These are phyloP conservation scores for Galbula dea DNA, from an alignment of 2,113 vertebrate genomes.

Conservation along the genomic window DNA sequence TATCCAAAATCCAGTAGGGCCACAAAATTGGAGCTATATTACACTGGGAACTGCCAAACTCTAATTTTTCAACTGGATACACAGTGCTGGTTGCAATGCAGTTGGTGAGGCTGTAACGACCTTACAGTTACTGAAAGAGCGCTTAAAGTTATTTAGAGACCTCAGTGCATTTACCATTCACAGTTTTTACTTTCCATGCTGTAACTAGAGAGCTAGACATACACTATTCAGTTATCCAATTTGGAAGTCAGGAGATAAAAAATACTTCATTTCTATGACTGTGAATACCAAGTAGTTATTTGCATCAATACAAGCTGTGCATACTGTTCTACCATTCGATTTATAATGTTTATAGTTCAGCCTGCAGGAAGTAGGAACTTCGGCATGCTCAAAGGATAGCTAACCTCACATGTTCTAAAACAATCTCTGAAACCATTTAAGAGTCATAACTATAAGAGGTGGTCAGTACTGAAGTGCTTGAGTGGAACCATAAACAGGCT, in stretches of 20 bases:
- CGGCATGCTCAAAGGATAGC: background rate
- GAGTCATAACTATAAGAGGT: background rate
- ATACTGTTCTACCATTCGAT: background rate
- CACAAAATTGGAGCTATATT: background rate
- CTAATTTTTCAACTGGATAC: background rate
- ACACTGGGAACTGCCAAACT: background rate
- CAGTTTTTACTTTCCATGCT: background rate
- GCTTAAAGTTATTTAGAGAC: background rate
- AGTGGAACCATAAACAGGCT: background rate
- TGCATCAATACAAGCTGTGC: background rate
- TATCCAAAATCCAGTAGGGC: background rate
- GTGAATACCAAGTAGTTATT: background rate
- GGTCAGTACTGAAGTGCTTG: background rate
- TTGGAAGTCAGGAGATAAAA: background rate
- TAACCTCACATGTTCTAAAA: background rate
- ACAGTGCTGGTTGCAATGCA: background rate
- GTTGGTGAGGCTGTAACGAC: background rate
- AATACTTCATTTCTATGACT: background rate
- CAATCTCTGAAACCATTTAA: background rate
- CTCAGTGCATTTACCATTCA: background rate
- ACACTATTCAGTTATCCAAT: background rate
- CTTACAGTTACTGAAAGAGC: background rate
- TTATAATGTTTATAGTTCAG: background rate
- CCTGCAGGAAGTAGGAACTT: background rate
- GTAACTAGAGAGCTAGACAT: background rate